These are phyloP conservation scores for Larimichthys polyactis DNA, from an alignment of 2,113 vertebrate genomes.

Conservation along the genomic window DNA sequence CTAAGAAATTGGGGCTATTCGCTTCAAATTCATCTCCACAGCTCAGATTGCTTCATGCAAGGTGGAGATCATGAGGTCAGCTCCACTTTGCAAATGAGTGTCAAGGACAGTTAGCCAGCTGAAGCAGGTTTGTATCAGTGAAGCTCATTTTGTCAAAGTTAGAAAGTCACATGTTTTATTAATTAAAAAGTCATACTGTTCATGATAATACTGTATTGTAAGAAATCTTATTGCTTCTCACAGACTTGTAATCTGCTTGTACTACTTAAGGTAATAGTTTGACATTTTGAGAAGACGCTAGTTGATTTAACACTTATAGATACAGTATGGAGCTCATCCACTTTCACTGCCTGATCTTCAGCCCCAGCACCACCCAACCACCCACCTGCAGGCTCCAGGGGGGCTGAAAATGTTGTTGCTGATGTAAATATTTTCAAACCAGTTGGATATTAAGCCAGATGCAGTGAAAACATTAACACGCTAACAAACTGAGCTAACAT, in stretches of 20 bases:
- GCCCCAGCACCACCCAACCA: no score
- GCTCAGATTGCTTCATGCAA: conserved; percentile 32
- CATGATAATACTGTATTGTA: background rate
- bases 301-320: background rate
- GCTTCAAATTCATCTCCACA: conserved; percentile 28
- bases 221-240: background rate
- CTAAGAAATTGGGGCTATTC: conserved; percentile 38
- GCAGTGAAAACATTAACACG: no score
- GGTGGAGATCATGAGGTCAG: conserved; percentile 40
- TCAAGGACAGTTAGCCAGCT: background rate
- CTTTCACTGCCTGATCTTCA: background rate
- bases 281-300: background rate
- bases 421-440: no score
- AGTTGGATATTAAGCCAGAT: no score
- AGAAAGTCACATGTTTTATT: background rate
- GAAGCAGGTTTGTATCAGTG: background rate
- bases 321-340: no score
- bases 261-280: background rate
- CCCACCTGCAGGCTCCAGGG: no score
- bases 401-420: no score
- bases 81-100: conserved; percentile 17
- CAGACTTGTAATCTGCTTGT: background rate
- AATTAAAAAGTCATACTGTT: background rate
- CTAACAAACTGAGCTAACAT: no score
- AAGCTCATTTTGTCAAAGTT: background rate